Conservation (phyloP, 1,140 invertebrate genomes). For the Drosophila bipectinata region DNA sequence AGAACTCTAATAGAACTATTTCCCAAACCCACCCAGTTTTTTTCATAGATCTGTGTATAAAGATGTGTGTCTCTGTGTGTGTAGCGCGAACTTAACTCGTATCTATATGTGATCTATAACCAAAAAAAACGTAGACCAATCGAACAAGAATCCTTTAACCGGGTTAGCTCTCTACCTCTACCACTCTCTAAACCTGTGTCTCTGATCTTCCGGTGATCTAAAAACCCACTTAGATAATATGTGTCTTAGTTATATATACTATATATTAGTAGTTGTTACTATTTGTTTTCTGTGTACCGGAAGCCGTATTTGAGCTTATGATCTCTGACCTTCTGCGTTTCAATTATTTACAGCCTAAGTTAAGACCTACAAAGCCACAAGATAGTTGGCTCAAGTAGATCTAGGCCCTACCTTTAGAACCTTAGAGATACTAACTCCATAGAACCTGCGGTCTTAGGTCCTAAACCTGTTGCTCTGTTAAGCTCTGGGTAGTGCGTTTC, state of each 20-base stretch:
- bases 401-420: neutral
- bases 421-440: neutral
- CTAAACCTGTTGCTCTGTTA: neutral
- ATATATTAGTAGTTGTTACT: conserved; percentile 23
- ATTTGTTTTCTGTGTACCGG: conserved; percentile 25
- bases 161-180: conserved; percentile 23
- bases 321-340: conserved; percentile 5
- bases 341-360: neutral
- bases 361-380: neutral
- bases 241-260: conserved; percentile 18
- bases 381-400: conserved; percentile 1
- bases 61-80: conserved; percentile 26
- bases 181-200: neutral
- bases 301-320: conserved; percentile 1
- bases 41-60: conserved; percentile 27
- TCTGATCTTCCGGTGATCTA: conserved; percentile 38
- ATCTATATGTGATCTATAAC: conserved; percentile 26
- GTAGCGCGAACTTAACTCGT: conserved; percentile 25
- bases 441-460: neutral
- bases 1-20: conserved; percentile 3
- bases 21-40: neutral
- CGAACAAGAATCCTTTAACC: conserved; percentile 9
- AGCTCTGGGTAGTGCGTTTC: conserved; percentile 1
- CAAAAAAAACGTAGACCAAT: conserved; percentile 10
- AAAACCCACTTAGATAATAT: conserved; percentile 35